phyloP scores from a whole-genome alignment of 2,888 invertebrate species.

The Conomelus anceps region DNA sequence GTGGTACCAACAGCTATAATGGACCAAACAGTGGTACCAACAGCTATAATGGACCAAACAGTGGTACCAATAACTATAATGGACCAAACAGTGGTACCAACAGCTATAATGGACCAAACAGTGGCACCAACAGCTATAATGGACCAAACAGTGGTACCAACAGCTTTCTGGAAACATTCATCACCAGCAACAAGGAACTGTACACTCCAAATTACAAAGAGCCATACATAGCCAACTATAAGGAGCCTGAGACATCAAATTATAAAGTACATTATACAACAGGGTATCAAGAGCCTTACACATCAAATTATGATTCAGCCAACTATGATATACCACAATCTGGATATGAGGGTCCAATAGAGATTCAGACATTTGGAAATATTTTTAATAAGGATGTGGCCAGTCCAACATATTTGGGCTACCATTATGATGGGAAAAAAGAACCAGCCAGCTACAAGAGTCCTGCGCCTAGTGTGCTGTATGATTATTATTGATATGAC shows the following conservation, averaged over 20 bases:
- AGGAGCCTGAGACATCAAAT: neutral
- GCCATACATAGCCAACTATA: neutral
- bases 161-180: neutral
- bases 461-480: neutral
- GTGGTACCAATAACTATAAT: neutral
- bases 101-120: neutral
- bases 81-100: neutral
- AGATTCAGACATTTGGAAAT: neutral
- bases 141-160: neutral
- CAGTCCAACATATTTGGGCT: neutral
- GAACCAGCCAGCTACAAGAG: neutral
- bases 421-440: neutral
- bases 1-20: neutral
- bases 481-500: neutral
- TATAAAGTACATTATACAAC: neutral
- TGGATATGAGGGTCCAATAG: neutral
- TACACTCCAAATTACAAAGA: neutral
- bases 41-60: neutral
- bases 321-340: neutral
- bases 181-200: neutral
- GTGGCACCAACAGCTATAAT: neutral
- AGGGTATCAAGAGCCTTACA: neutral
- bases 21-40: neutral
- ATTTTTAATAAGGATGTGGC: neutral
- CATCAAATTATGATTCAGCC: neutral